Base-by-base conservation (phyloP, 2,888 invertebrate species). In the Ornithoptera priamus region DNA sequence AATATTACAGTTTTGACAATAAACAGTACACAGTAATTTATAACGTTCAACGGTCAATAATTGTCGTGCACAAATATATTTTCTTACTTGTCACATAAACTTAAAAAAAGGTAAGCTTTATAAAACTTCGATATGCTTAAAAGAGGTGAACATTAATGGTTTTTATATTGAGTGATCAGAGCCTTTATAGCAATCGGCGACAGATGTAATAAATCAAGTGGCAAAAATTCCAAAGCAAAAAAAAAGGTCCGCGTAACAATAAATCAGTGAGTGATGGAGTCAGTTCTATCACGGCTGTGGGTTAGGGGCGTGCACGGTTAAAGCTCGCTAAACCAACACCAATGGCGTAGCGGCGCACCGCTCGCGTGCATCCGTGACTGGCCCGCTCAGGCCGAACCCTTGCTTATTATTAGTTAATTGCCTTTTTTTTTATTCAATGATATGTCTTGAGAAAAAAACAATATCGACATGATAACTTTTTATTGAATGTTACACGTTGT, bases 241-340 rank as follows among this genome's bases (percentile, higher is more conserved):
- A 39, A 82, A 86, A 77, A 83, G 82, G 79, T 76, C 78, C 75
- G 75, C 81, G 78, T 74, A 78, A 81, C 83, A 85, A 90, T 92
- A 91, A 91, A 92, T 92, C 90, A 92, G 80, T 88, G 86, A 84
- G 76, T 75, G 81, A 81, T 80, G 81, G 75, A 80, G 80, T 80
- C 85, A 85, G 88, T 89, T 90, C 89, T 90, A 89, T 90, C 89
- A 89, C 88, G 88, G 87, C 91, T 90, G 92, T 83, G 85, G 77
- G 73, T 77, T 80, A 82, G 86, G 92, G 91, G 92, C 91, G 92
- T 90, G 85, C 78, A 86, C 90, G 76, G 81, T 87, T 89, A 90
- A 91, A 88, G 86, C 89, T 90, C 91, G 90, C 86, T 84, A 90
- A 90, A 88, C 82, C 86, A 89, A 89, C 87, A 85, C 92, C 92